These are phyloP conservation scores for Strigamia maritima DNA, from an alignment of 2,888 invertebrate species.

Conservation along the genomic window DNA sequence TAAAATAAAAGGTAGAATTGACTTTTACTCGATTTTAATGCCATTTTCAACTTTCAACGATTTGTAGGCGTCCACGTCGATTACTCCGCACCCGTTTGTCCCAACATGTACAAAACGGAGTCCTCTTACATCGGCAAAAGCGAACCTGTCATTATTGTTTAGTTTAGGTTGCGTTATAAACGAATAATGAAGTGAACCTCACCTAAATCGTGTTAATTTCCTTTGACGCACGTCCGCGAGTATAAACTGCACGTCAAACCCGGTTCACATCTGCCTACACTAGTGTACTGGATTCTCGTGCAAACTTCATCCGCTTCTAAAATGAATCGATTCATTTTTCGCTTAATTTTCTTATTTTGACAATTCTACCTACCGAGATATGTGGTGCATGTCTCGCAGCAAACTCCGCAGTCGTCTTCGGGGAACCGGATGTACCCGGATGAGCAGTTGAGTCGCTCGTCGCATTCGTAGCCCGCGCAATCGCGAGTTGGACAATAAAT, in stretches of 20 bases:
- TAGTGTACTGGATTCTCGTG: neutral
- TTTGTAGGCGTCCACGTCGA: neutral
- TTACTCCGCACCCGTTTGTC: neutral
- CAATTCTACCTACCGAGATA: neutral
- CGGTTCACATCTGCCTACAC: neutral
- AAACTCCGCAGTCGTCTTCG: slow-evolving; percentile 2
- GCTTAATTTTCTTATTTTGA: neutral
- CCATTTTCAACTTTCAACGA: neutral
- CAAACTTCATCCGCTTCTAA: neutral
- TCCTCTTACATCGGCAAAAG: neutral
- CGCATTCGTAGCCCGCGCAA: neutral
- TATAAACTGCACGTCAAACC: neutral
- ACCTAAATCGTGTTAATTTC: neutral
- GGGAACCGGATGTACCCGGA: neutral
- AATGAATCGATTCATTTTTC: too few relatives aligned
- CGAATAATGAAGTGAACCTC: neutral
- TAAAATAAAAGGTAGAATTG: neutral
- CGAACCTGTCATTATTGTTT: neutral
- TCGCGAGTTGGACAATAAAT: neutral
- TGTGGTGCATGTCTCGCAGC: neutral
- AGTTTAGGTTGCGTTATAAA: neutral
- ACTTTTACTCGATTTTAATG: too few relatives aligned
- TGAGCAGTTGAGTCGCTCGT: neutral
- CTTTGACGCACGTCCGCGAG: neutral
- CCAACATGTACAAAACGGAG: neutral